Conservation (phyloP, 2,113 vertebrate species). For the Chlamydotis undulata region DNA sequence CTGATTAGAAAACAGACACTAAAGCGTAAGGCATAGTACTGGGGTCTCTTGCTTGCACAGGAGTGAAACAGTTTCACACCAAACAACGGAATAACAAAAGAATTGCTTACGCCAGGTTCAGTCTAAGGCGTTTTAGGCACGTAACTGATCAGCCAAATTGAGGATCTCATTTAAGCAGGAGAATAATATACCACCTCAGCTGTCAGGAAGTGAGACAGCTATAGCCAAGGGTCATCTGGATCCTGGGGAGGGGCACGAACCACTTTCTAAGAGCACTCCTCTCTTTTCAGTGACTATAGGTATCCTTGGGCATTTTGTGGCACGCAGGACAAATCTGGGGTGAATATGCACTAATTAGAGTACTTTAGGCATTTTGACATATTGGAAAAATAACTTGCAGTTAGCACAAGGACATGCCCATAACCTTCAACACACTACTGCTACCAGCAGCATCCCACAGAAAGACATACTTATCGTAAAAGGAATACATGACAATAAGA, state of each 20-base stretch:
- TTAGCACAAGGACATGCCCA: neutral
- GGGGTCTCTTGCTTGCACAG: neutral
- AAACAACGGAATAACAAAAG: neutral
- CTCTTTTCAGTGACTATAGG: neutral
- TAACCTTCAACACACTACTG: neutral
- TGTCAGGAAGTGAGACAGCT: neutral
- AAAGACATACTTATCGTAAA: neutral
- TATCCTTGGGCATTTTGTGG: neutral
- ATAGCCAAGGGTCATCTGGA: neutral
- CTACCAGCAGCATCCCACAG: neutral
- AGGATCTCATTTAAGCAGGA: neutral
- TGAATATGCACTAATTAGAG: neutral
- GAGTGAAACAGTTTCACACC: neutral
- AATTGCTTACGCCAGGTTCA: neutral
- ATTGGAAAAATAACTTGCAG: neutral
- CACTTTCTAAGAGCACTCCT: neutral
- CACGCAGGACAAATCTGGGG: neutral
- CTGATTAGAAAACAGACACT: neutral
- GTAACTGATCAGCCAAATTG: neutral
- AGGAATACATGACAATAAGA: neutral
- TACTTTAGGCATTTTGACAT: neutral
- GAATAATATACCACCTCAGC: neutral
- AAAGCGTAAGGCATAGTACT: neutral
- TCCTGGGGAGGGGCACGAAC: accelerated
- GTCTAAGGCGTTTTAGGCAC: neutral